Evolutionary conservation across 2,888 invertebrate species (phyloP), one percentile per base, ranked within the genome.

Genomic region (Malthinus seriepunctatus): DNA sequence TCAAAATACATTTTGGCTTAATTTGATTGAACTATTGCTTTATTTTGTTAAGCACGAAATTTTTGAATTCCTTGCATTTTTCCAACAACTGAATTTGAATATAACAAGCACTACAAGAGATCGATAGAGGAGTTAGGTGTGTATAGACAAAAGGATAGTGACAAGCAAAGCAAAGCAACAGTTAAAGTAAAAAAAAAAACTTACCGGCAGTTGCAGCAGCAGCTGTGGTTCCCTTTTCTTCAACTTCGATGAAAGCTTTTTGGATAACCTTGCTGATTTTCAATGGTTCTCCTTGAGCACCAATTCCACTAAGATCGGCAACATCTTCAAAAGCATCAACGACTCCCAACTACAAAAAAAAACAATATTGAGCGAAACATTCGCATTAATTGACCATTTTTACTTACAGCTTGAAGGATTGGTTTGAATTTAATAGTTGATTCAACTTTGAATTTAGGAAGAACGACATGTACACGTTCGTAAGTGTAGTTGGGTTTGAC

Each of bases 401-500:
- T 5, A 51, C 51, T 52, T 51, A 90, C 90, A 80, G 86, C 82
- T 11, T 81, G 74, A 44, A 91, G 74, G 9, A 84, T 69, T 0
- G 78, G 73, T 9, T 79, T 80, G 15, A 91, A 78, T 61, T 88
- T 80, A n/a, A 64, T 62, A 3, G 57, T 50, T 1, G 58, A 54
- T 51, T 67, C 67, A 44, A 65, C 66, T 10, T 64, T 61, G 51
- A 70, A 69, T 51, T 64, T 67, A 1, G 70, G 70, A 31, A 69
- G 50, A n/a, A 46, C 34, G 3, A 70, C 62, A 8, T 51, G 14
- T 5, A 67, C 65, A 11, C 45, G 31, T 32, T 45, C 45, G 8
- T 8, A 45, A 10, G 31, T 10, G 32, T 32, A 45, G 32, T 39
- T 33, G 11, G 63, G 63, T 32, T 50, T 42, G 32, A 11, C 45